Base-by-base conservation (phyloP, 2,797 vertebrate genomes). In the Coregonus sp. region DNA sequence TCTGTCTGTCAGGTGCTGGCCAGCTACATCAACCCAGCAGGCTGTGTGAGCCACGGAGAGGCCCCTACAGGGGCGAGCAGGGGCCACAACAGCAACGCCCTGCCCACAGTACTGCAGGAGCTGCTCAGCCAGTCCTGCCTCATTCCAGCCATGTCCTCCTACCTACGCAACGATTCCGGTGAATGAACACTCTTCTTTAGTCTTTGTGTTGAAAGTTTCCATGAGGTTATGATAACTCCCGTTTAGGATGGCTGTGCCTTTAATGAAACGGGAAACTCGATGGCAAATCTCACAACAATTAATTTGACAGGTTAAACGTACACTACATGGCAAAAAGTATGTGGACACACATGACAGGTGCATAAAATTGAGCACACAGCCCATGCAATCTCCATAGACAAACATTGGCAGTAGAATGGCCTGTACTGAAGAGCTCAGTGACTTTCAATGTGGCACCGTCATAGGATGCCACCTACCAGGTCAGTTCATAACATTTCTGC, bases 91-190 rank as follows among this genome's bases (percentile, higher is more conserved):
- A 98, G 94, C 85, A 95, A 93, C 0, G 97, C 97, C 0, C 94
- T 99, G 74, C 98, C 98, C 2, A 91, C 95, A 0, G 96, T 99
- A 59, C 96, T 99, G 5, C 93, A 97, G 31, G 97, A 99, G 88
- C 95, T 99, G 4, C 95, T 99, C 78, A 97, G 96, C 87, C 98
- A 99, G 73, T 99, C 97, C 80, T 99, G 98, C 89, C 97, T 99
- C 86, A 97, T 99, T 91, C 98, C 97, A 0, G 97, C 97, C 75
- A 99, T 99, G 98, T 99, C 98, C 0, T 99, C 98, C 0, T 99
- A 99, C 87, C 95, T 99, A 16, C 96, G 97, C 87, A 99, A 99
- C 0, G 98, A 99, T 92, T 99, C 98, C 71, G 98, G 98, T 99
- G 95, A 74, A 37, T 15, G 80, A 1, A 2, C 47, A 33, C 12